Base-by-base conservation (phyloP, 2,888 invertebrate species). In the Teleogryllus oceanicus region DNA sequence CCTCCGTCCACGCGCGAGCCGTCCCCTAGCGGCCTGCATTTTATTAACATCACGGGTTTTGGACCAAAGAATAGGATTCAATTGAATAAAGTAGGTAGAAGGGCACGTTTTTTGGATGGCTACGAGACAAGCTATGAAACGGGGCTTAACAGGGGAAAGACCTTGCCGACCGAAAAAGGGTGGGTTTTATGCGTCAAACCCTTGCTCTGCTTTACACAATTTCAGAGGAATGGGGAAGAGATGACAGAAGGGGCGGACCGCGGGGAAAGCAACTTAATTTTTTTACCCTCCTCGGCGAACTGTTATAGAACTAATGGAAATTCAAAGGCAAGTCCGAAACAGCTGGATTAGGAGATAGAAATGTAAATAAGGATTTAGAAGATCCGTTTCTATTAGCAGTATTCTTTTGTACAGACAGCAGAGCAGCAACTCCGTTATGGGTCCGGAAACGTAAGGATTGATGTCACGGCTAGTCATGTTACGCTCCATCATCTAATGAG, bases 41-140 rank as follows among this genome's bases (percentile, higher is more conserved):
- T 62, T 62, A 62, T 62, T 62, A 62, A 62, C 16, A 62, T 13
- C 62, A 62, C 16, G 62, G 62, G 62, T 18, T 62, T 62, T n/a
- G n/a, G 62, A n/a, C n/a, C 62, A n/a, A 62, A 62, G 62, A 62
- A 62, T 62, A 62, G 62, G n/a, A 62, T 62, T 62, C 62, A 62
- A 62, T 62, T 62, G 62, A 16, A 62, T 62, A 62, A 16, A 62
- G 62, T 11, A 62, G 62, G 62, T 62, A 62, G 62, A 62, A n/a
- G 62, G 12, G 62, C n/a, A 16, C 16, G 5, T 62, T 62, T 62
- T 37, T 62, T n/a, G 62, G 62, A n/a, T 11, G 62, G 62, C n/a
- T 62, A 62, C 62, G 62, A 62, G 62, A 62, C n/a, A 16, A 62
- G 62, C 62, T 62, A 62, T 62, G 62, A 62, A n/a, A n/a, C 62